Percentiles rank a stretch among this genome's conserved stretches.
These are phyloP conservation scores for Chloroceryle aenea DNA, from an alignment of 2,113 vertebrate genomes.

Conservation along the genomic window DNA sequence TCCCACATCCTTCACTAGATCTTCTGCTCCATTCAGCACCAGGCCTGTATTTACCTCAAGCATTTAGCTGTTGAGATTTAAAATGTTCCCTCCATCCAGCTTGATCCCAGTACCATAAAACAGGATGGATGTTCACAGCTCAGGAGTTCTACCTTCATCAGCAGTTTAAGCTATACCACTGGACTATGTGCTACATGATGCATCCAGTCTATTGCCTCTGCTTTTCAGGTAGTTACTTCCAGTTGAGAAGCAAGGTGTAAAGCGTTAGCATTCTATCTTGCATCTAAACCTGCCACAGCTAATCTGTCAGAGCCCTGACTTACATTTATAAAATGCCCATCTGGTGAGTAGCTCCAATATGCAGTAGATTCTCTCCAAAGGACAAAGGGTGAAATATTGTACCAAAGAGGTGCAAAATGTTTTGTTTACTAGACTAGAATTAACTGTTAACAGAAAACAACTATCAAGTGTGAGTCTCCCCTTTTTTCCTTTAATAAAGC, in stretches of 20 bases:
- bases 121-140: accelerated
- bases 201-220: background rate
- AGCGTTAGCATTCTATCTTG: background rate
- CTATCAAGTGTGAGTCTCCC: background rate
- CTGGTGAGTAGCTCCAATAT: background rate
- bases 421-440: background rate
- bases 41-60: background rate
- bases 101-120: background rate
- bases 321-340: background rate
- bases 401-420: background rate
- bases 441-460: background rate
- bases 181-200: background rate
- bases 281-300: background rate
- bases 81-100: background rate
- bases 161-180: background rate
- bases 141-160: background rate
- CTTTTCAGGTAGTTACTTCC: background rate
- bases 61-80: background rate
- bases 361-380: background rate
- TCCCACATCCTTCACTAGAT: background rate
- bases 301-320: background rate
- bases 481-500: background rate
- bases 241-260: background rate
- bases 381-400: background rate
- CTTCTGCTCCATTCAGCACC: background rate